Percentiles rank a stretch among this genome's conserved stretches.
phyloP scores from a whole-genome alignment of 2,797 vertebrate genomes.

The Pseudomugil gertrudae region DNA sequence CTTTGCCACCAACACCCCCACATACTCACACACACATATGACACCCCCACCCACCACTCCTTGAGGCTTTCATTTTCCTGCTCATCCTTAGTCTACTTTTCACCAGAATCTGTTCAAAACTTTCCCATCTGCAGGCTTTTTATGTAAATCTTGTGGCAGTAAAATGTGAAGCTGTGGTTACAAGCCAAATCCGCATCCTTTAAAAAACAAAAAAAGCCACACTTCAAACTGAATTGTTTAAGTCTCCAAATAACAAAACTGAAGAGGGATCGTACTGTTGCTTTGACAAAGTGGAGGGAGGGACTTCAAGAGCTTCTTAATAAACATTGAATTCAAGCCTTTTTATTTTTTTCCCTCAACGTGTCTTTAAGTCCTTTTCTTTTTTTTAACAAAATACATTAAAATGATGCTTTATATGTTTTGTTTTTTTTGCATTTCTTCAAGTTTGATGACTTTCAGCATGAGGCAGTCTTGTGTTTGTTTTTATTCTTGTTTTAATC shows the following conservation, averaged over 20 bases:
- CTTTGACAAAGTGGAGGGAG: slow-evolving; percentile 68
- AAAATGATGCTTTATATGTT: slow-evolving; percentile 22
- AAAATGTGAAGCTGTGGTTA: slow-evolving; percentile 71
- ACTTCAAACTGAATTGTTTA: slow-evolving; percentile 84
- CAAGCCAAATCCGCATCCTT: slow-evolving; percentile 77
- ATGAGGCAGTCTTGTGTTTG: slow-evolving; percentile 9
- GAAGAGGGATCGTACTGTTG: slow-evolving; percentile 69
- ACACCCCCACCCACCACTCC: slow-evolving; percentile 57
- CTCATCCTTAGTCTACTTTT: slow-evolving; percentile 81
- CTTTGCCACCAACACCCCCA: slow-evolving; percentile 49
- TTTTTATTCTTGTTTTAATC: slow-evolving; percentile 26
- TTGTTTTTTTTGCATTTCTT: slow-evolving; percentile 51
- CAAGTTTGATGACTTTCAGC: slow-evolving; percentile 49
- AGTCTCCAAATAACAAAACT: slow-evolving; percentile 76
- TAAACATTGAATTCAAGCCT: slow-evolving; percentile 65
- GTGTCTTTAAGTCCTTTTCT: slow-evolving; percentile 26
- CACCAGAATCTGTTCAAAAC: slow-evolving; percentile 81
- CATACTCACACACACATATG: slow-evolving; percentile 11
- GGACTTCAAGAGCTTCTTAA: slow-evolving; percentile 72
- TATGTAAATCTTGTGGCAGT: slow-evolving; percentile 84
- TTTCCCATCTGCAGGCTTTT: slow-evolving; percentile 80
- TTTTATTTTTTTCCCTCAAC: slow-evolving; percentile 36
- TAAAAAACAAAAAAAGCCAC: slow-evolving; percentile 36
- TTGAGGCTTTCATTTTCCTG: slow-evolving; percentile 82
- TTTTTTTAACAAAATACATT: slow-evolving; percentile 24